Evolutionary conservation across 2,888 invertebrate genomes (phyloP).

Genomic region (Lasioglossum malachurum): DNA sequence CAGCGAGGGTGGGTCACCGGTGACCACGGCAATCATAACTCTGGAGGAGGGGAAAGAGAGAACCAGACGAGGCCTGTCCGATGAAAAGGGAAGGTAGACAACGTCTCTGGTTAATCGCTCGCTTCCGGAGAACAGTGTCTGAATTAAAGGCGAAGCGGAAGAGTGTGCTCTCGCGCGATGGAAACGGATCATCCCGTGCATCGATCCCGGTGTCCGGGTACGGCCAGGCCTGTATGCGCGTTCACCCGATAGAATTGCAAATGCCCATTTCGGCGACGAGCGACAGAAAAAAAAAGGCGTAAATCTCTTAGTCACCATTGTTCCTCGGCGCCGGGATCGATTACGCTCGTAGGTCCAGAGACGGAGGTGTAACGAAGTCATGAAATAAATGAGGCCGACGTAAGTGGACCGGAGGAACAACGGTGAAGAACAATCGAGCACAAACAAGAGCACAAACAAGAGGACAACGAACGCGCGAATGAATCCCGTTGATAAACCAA

Average conservation of each 20-base stretch:
- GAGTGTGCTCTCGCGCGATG: background rate
- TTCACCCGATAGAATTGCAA: slow-evolving; percentile 35
- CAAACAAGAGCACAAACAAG: slow-evolving; percentile 8
- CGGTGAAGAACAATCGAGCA: background rate
- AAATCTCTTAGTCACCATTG: slow-evolving; percentile 16
- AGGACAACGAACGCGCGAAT: background rate
- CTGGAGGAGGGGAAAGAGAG: background rate
- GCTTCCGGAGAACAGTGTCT: slow-evolving; percentile 5
- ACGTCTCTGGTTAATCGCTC: background rate
- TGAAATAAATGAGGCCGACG: background rate
- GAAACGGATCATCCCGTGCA: slow-evolving; percentile 19
- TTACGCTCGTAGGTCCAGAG: background rate
- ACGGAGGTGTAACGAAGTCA: slow-evolving; percentile 8
- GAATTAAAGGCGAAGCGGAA: background rate
- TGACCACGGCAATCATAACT: background rate
- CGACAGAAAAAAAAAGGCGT: background rate
- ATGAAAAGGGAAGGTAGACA: background rate
- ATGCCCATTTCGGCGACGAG: slow-evolving; percentile 9
- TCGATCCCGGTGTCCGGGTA: slow-evolving; percentile 28
- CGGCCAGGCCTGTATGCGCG: background rate
- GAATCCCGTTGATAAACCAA: background rate
- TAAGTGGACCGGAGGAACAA: slow-evolving; percentile 9
- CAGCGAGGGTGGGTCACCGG: background rate
- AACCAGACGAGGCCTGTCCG: background rate
- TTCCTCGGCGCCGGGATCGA: slow-evolving; percentile 24